These are phyloP conservation scores for Bradysia coprophila DNA, from an alignment of 1,140 invertebrate species.

Conservation along the genomic window DNA sequence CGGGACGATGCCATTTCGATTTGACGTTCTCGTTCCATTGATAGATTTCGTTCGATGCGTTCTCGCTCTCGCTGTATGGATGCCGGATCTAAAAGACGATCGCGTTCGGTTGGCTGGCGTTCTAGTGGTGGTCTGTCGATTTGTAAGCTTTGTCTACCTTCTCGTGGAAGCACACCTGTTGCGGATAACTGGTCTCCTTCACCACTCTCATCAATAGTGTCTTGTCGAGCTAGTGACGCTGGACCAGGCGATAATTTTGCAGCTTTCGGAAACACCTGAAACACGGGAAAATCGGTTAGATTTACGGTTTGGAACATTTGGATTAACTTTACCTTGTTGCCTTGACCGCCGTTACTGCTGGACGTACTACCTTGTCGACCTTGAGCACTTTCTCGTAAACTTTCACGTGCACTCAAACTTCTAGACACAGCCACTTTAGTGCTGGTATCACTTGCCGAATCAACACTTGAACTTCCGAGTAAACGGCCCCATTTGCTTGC, in stretches of 20 bases:
- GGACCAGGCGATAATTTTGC: constrained; percentile 43
- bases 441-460: constrained; percentile 28
- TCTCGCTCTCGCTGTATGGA: constrained; percentile 6
- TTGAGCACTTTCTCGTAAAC: constrained; percentile 29
- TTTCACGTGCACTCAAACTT: constrained; percentile 45
- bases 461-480: constrained; percentile 51
- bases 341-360: constrained; percentile 30
- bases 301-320: constrained; percentile 4
- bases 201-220: constrained; percentile 67
- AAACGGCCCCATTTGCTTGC: constrained; percentile 64
- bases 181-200: constrained; percentile 32
- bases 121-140: not conserved
- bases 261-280: constrained; percentile 50
- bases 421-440: constrained; percentile 38
- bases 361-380: constrained; percentile 25
- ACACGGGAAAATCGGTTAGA: constrained; percentile 3
- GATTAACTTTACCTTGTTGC: constrained; percentile 35
- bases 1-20: constrained; percentile 26
- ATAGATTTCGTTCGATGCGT: constrained; percentile 16
- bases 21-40: constrained; percentile 22
- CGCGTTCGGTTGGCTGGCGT: not conserved
- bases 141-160: constrained; percentile 1
- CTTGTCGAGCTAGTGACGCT: constrained; percentile 37
- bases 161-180: constrained; percentile 2
- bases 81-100: not conserved